Evolutionary conservation across 1,140 invertebrate genomes (phyloP), one percentile per base, ranked within the genome.

Genomic region (Spodoptera frugiperda): DNA sequence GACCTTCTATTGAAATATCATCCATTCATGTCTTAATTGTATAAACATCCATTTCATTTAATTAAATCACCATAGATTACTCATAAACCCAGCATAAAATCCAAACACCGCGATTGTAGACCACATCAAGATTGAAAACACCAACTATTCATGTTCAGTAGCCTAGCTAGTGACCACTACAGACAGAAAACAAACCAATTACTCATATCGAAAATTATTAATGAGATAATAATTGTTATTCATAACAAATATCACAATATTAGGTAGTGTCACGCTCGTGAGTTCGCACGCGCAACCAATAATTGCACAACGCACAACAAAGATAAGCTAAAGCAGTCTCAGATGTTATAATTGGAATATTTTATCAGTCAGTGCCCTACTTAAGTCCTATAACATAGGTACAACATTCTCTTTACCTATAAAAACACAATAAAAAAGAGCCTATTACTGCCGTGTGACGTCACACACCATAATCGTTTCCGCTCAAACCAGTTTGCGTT

Each of bases 331-430:
- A 44, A 71, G 21, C 8, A 46, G n/a, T 9, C 53, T 44, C 53
- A 55, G 51, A 54, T 33, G 53, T 67, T 71, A 71, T 55, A 55
- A 54, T 71, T 55, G 33, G 49, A 51, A 71, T 54, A 71, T 17
- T 25, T 55, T 55, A 71, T 71, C 68, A 71, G 68, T 71, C 68
- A 71, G 30, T 53, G 68, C 53, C 49, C 68, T 71, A 44, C 14
- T 21, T 53, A 51, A 54, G 53, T 11, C 59, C 30, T 11, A 67
- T 9, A 48, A 11, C 12, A 67, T 49, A 19, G 21, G 12, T 14
- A 61, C 57, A 61, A 61, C 33, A 61, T 33, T 61, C 33, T 49
- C 15, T 49, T 19, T 21, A 30, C 21, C 17, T 8, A 19, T 17
- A 11, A 54, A n/a, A 59, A 14, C 30, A 59, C 15, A 55, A 33